Conservation (phyloP, 2,888 invertebrate species). For the Leptarthrus brevirostris region DNA sequence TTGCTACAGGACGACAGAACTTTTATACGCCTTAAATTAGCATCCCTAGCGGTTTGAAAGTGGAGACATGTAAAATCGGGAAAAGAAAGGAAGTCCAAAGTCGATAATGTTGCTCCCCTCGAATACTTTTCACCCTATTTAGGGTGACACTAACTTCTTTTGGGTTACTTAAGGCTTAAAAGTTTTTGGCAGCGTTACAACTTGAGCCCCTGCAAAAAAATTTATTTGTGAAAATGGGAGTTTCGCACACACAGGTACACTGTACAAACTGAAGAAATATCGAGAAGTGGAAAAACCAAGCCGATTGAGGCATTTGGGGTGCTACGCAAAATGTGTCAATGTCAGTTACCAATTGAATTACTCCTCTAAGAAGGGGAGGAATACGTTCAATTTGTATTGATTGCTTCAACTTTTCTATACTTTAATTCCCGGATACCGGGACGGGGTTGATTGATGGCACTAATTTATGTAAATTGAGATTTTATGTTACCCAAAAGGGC, state of each 20-base stretch:
- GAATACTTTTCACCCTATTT: constrained; percentile 17
- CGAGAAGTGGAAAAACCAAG: constrained; percentile 30
- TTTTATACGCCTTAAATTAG: too few species aligned
- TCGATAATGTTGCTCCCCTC: not conserved
- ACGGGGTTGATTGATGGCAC: constrained; percentile 21
- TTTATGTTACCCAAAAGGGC: constrained; percentile 36
- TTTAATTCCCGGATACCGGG: constrained; percentile 28
- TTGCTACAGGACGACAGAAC: too few species aligned
- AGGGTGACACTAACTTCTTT: not conserved
- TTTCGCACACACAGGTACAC: not conserved
- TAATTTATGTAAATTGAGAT: constrained; percentile 45
- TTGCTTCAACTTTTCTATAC: constrained; percentile 33
- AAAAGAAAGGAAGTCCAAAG: constrained; percentile 6
- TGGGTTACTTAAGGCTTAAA: constrained; percentile 7
- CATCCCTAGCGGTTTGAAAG: too few species aligned
- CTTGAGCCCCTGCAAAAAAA: not conserved
- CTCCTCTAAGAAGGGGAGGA: not conserved
- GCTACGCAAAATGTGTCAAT: constrained; percentile 42
- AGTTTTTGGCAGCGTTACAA: constrained; percentile 22
- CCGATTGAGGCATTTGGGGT: constrained; percentile 33
- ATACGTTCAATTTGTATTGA: constrained; percentile 7
- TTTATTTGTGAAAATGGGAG: not conserved
- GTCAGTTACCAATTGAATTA: constrained; percentile 36
- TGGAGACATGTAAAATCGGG: too few species aligned
- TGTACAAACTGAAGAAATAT: not conserved